A percentile compares a stretch with the other conserved stretches of the same genome.
phyloP scores from a whole-genome alignment of 2,797 vertebrate species.

The Notamacropus eugenii region DNA sequence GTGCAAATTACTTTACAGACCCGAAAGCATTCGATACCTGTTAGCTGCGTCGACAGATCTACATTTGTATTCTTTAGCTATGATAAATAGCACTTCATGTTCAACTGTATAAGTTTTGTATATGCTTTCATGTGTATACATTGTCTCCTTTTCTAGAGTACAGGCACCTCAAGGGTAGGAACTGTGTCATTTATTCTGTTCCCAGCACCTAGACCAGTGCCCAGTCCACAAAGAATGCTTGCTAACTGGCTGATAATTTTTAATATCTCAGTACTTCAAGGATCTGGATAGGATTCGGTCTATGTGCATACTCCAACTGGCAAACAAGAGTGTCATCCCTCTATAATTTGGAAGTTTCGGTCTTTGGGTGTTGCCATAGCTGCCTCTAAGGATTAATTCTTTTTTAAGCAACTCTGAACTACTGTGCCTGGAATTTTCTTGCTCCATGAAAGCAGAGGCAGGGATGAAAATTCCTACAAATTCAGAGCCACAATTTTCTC shows the following conservation, averaged over 20 bases:
- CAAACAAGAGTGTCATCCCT: neutral
- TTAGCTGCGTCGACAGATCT: neutral
- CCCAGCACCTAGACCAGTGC: neutral
- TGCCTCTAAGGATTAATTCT: neutral
- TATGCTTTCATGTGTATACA: neutral
- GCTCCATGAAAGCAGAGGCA: fast-evolving
- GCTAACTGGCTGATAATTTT: neutral
- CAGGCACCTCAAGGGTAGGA: neutral
- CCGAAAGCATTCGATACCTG: neutral
- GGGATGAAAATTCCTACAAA: neutral
- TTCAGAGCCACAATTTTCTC: neutral
- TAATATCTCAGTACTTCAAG: neutral
- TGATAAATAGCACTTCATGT: neutral
- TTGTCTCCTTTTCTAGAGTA: neutral
- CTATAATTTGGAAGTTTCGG: neutral
- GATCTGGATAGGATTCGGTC: neutral
- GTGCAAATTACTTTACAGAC: neutral
- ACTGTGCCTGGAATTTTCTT: neutral
- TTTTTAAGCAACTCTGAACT: neutral
- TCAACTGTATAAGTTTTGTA: neutral
- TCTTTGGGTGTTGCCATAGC: neutral
- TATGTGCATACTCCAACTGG: neutral
- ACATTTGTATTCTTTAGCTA: neutral
- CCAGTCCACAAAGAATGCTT: neutral
- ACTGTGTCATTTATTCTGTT: neutral